phyloP scores from a whole-genome alignment of 2,888 invertebrate species.

The Entomobrya multifasciata region DNA sequence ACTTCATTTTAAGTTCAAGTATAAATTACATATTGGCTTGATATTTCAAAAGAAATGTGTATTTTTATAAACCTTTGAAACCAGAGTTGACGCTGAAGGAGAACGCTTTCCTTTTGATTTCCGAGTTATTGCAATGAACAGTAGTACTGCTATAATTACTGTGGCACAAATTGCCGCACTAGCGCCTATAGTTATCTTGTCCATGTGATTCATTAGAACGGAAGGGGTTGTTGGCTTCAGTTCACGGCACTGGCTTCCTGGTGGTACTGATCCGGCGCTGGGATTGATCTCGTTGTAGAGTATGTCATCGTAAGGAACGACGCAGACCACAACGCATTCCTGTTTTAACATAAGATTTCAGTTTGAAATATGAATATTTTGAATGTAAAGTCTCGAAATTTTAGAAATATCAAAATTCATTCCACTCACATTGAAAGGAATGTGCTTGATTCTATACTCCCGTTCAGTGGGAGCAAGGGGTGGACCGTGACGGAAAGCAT shows the following conservation, averaged over 20 bases:
- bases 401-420: no score
- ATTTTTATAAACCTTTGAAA: slow-evolving; percentile 79
- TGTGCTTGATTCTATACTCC: slow-evolving; percentile 95
- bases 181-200: slow-evolving; percentile 91
- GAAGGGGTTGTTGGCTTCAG: slow-evolving; percentile 92
- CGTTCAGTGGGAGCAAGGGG: slow-evolving; percentile 93
- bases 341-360: no score
- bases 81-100: slow-evolving; percentile 73
- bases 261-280: slow-evolving; percentile 87
- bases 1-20: no score
- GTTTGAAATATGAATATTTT: no score
- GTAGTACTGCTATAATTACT: slow-evolving; percentile 93
- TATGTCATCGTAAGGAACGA: slow-evolving; percentile 91
- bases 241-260: slow-evolving; percentile 88
- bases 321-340: slow-evolving; percentile 97
- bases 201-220: slow-evolving; percentile 90
- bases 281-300: slow-evolving; percentile 79
- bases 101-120: slow-evolving; percentile 81
- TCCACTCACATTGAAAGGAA: slow-evolving; percentile 94
- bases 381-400: no score
- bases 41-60: no score
- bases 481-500: slow-evolving; percentile 94
- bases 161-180: slow-evolving; percentile 96
- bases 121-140: slow-evolving; percentile 93
- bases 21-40: no score